These are phyloP conservation scores for Empidonax traillii DNA, from an alignment of 2,113 vertebrate genomes.

Conservation along the genomic window DNA sequence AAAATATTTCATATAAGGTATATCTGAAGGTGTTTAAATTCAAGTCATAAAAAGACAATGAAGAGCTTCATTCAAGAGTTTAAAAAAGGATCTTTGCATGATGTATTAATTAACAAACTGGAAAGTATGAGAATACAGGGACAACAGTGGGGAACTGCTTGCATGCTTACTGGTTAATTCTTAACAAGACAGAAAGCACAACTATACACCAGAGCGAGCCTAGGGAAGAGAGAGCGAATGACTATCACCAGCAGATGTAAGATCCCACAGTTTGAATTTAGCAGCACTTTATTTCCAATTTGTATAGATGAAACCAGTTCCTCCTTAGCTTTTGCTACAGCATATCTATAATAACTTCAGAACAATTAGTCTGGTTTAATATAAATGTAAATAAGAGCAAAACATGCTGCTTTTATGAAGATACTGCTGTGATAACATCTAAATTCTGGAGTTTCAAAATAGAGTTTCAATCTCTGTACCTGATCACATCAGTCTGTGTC, in stretches of 20 bases:
- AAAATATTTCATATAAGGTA: not conserved
- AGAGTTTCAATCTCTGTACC: slow-evolving; percentile 68
- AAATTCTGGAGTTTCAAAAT: not conserved
- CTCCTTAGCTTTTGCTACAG: not conserved
- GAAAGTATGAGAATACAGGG: not conserved
- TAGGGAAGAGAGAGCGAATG: not conserved
- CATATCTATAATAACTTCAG: not conserved
- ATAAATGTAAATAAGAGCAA: not conserved
- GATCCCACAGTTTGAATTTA: not conserved
- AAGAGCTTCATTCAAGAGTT: not conserved
- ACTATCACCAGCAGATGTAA: not conserved
- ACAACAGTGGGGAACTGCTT: not conserved
- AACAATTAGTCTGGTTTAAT: not conserved
- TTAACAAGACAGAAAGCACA: not conserved
- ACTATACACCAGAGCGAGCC: not conserved
- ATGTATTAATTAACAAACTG: not conserved
- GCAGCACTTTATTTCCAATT: not conserved
- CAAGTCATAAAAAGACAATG: not conserved
- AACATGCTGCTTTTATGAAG: not conserved
- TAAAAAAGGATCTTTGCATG: not conserved
- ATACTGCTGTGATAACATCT: not conserved
- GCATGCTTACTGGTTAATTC: not conserved
- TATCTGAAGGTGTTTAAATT: not conserved
- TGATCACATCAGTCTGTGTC: slow-evolving; percentile 76
- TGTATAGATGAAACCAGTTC: not conserved